Evolutionary conservation across 2,888 invertebrate genomes (phyloP), one percentile per base, ranked within the genome.

Genomic region (Altica lythri): DNA sequence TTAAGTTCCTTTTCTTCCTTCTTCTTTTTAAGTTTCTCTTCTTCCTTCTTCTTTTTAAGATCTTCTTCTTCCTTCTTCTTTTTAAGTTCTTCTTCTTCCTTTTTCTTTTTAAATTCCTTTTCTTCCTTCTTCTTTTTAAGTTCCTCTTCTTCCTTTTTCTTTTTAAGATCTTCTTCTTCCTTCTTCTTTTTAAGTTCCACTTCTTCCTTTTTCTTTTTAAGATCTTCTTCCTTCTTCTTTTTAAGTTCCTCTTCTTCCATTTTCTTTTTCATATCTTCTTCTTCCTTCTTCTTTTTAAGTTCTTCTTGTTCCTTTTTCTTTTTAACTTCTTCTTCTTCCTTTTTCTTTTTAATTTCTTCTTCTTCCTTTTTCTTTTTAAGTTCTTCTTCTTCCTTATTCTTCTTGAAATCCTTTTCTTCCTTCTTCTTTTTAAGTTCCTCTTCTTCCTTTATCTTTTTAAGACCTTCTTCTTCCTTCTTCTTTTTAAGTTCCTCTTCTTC

Each of bases 391-490:
- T 30, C 32, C 16, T 44, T 12, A 4, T 12, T 18, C 12, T 32
- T 29, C 16, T 45, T 45, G 1, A 29, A 3, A n/a, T n/a, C n/a
- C n/a, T n/a, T n/a, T 29, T 45, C 30, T 10, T 18, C 32, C 25
- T 35, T 16, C 42, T 55, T 55, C 50, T 53, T 44, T 48, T 60
- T 48, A 38, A 40, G 44, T 42, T 22, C 6, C 10, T 22, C 34
- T 10, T 32, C 45, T 42, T 22, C 6, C 10, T 22, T 18, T 10
- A 16, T 44, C 16, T 9, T 25, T 57, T 57, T 30, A 19, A 61
- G 55, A 27, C 57, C 50, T 25, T 59, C 55, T 29, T 59, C 48
- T 43, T n/a, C 49, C 38, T 51, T 35, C 17, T 47, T 50, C 53
- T 46, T 54, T 58, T 61, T 49, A 17, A 51, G 50, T 42, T 54